Evolutionary conservation across 2,113 vertebrate genomes (phyloP).

Genomic region (Rhizomys pruinosus): DNA sequence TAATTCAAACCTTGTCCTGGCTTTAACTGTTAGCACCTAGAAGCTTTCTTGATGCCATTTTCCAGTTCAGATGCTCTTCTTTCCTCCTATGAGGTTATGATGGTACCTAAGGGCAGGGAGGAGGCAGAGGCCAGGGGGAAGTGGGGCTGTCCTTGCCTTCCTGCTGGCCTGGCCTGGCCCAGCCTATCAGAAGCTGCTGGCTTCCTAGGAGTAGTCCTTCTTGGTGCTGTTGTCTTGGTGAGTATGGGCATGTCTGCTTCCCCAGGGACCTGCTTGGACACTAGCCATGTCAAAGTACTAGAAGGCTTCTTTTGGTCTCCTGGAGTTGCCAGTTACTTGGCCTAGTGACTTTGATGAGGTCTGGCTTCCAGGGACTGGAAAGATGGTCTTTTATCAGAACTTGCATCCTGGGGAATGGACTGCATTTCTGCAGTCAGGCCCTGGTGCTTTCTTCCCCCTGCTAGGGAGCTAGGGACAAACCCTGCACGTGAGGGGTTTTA

Average conservation of each 20-base stretch:
- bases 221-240: constrained; percentile 67
- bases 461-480: neutral
- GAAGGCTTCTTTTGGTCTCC: neutral
- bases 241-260: neutral
- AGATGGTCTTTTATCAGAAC: neutral
- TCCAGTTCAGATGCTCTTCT: neutral
- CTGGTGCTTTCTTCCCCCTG: constrained; percentile 42
- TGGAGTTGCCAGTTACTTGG: neutral
- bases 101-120: constrained; percentile 12
- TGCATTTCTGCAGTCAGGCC: constrained; percentile 13
- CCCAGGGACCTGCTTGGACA: neutral
- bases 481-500: neutral
- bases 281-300: neutral
- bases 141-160: neutral
- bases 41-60: neutral
- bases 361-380: neutral
- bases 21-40: neutral
- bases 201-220: constrained; percentile 64
- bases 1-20: constrained; percentile 38
- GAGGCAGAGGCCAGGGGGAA: neutral
- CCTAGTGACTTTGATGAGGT: neutral
- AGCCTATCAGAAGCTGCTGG: neutral
- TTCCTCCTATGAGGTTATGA: neutral
- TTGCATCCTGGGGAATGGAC: neutral
- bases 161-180: neutral